Conservation (phyloP, 2,888 invertebrate genomes). For the Tyria jacobaeae region DNA sequence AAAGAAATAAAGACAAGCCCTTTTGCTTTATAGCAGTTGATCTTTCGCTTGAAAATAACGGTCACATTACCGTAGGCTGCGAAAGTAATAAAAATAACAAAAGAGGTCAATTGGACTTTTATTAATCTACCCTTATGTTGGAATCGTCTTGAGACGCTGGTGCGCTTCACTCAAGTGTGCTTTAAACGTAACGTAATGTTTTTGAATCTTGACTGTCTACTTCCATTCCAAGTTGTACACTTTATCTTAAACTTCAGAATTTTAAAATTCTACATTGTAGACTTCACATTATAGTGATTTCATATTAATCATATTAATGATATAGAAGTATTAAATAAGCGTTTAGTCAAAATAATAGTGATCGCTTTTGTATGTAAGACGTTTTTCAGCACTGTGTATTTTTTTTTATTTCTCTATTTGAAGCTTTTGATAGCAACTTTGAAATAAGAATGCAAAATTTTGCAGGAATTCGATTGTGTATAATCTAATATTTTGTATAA, state of each 20-base stretch:
- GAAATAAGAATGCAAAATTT: neutral
- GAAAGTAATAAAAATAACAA: conserved; percentile 42
- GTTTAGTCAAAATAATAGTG: neutral
- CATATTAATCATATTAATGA: neutral
- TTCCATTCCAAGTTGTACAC: neutral
- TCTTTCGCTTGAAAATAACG: conserved; percentile 22
- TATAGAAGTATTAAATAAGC: too few species aligned
- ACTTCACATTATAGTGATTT: neutral
- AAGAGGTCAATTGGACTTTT: conserved; percentile 39
- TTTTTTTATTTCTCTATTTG: neutral
- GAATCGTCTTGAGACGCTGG: conserved; percentile 29
- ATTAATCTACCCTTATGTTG: conserved; percentile 39
- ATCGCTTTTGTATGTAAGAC: neutral
- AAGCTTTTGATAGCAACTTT: neutral
- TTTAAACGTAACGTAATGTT: conserved; percentile 31
- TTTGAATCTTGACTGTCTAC: conserved; percentile 3
- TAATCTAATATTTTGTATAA: too few species aligned
- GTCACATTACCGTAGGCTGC: conserved; percentile 24
- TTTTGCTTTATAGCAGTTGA: conserved; percentile 20
- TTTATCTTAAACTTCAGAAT: neutral
- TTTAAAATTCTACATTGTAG: neutral
- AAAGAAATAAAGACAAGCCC: conserved; percentile 12
- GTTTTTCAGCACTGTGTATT: neutral
- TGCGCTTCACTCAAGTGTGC: conserved; percentile 21
- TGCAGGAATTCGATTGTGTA: too few species aligned